Conservation (phyloP, 2,888 invertebrate genomes). For the Acleris holmiana region DNA sequence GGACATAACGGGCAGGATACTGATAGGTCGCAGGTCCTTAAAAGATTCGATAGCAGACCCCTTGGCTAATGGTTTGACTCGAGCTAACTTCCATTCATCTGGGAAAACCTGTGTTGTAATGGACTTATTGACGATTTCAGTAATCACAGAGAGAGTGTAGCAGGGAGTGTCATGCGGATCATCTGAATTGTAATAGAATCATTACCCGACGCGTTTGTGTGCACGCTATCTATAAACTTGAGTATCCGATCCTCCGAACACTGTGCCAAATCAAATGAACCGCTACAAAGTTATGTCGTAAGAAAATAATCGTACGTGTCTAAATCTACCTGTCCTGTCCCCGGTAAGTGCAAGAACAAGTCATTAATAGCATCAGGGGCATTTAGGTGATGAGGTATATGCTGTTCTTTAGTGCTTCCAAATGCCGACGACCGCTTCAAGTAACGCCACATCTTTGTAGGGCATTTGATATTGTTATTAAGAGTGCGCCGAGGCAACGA, state of each 20-base stretch:
- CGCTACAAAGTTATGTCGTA: not conserved
- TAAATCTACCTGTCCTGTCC: not conserved
- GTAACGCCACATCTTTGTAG: not conserved
- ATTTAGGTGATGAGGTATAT: not conserved
- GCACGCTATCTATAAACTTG: not conserved
- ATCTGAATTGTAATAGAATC: conserved; percentile 1
- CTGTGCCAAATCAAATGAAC: not conserved
- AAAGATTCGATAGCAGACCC: not conserved
- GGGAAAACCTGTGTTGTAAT: not conserved
- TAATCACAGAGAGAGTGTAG: not conserved
- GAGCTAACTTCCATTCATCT: not conserved
- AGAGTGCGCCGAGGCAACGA: too few relatives aligned
- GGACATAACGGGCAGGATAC: conserved; percentile 9
- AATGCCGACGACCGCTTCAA: not conserved
- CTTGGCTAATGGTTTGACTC: conserved; percentile 2
- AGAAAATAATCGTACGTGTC: not conserved
- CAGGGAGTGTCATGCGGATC: not conserved
- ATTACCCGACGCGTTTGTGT: conserved; percentile 5
- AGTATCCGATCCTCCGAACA: not conserved
- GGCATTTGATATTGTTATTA: not conserved
- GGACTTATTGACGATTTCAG: conserved; percentile 2
- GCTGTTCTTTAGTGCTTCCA: not conserved
- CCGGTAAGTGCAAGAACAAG: not conserved
- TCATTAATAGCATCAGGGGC: not conserved
- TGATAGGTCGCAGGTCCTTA: conserved; percentile 4